Base-by-base conservation (phyloP, 2,888 invertebrate genomes). In the Acrobasis repandana region DNA sequence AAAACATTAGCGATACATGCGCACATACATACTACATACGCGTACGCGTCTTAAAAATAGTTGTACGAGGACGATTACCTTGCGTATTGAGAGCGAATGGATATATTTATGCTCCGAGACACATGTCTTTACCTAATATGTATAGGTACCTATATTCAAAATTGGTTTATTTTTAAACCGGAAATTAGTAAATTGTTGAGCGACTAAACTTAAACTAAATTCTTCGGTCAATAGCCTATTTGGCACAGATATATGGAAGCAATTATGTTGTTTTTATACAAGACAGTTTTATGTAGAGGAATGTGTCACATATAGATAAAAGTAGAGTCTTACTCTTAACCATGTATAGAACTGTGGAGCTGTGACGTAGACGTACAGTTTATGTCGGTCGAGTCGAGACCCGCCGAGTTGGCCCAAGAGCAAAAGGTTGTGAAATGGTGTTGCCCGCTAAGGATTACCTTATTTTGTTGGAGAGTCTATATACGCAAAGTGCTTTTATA, bases 391-490 rank as follows among this genome's bases (percentile, higher is more conserved):
- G 79, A 82, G 83, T 82, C 83, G 79, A 82, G 83, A 83, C 83
- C 80, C 75, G 82, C 77, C 79, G 83, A 80, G 82, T 78, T 81
- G 72, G 80, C 74, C 79, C 80, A 80, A 82, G 80, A 85, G 82
- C 83, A 82, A 85, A 82, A 84, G 82, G 82, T 85, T 87, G 82
- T 79, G 80, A 80, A 75, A 77, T 73, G 72, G 79, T 69, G 82
- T 85, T 86, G 79, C 84, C 74, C 75, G 56, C 56, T 49, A 61
- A 28, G 10, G 16, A 61, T 62, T 65, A 65, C 73, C 81, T 69
- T 56, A 56, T 62, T 70, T 70, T 59, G 34, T 20, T 67, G 70
- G 46, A 63, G 66, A 61, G 9, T 0, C 28, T 28, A 4, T 3
- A 4, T 38, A 8, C 6, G 18, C 16, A n/a, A n/a, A n/a, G n/a